Percentiles rank a stretch among this genome's conserved stretches.
These are phyloP conservation scores for Prosapia bicincta DNA, from an alignment of 2,888 invertebrate genomes.

Conservation along the genomic window DNA sequence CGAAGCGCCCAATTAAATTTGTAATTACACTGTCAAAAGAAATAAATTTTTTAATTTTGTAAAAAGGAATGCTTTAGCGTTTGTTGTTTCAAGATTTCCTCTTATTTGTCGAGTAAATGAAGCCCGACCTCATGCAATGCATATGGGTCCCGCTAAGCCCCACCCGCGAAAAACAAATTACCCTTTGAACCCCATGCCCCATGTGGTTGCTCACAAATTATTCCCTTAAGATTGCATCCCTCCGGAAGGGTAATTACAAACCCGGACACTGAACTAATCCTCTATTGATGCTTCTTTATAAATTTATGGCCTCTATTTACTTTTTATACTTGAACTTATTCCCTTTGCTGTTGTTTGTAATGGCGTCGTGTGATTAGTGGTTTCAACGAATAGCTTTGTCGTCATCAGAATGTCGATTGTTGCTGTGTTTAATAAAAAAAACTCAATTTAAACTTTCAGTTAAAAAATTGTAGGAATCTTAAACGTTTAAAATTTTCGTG, in stretches of 20 bases:
- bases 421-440: too few relatives aligned
- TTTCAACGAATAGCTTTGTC: too few relatives aligned
- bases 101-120: conserved; percentile 3
- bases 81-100: neutral
- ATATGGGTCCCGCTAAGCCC: conserved; percentile 24
- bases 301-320: neutral
- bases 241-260: conserved; percentile 22
- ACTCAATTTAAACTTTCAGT: too few relatives aligned
- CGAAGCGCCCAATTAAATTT: too few relatives aligned
- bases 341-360: neutral
- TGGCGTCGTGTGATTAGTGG: neutral
- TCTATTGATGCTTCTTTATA: conserved; percentile 25
- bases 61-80: neutral
- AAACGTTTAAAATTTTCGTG: too few relatives aligned
- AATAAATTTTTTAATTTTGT: neutral
- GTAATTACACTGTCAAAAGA: too few relatives aligned
- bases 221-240: conserved; percentile 30
- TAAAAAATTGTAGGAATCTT: too few relatives aligned
- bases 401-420: too few relatives aligned
- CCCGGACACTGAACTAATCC: conserved; percentile 23
- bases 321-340: neutral
- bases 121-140: conserved; percentile 6
- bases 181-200: conserved; percentile 33
- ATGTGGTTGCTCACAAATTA: conserved; percentile 31
- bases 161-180: conserved; percentile 28